phyloP scores from a whole-genome alignment of 2,888 invertebrate genomes.

The Amblyteles armatorius region DNA sequence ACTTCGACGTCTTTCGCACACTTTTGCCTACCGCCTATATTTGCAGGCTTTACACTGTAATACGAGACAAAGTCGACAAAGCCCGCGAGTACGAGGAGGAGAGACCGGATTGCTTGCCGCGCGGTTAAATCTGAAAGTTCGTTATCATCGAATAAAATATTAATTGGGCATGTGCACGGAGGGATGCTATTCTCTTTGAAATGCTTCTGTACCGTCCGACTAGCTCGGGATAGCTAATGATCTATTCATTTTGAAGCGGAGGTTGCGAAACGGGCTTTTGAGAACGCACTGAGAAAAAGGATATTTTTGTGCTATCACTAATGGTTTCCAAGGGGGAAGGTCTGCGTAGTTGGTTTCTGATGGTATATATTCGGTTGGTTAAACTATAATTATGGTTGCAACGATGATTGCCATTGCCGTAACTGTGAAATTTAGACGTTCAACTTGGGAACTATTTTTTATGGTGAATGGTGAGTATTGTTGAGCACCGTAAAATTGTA shows the following conservation, averaged over 20 bases:
- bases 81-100: background rate
- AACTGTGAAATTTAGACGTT: too few relatives aligned
- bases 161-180: background rate
- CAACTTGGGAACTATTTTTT: too few relatives aligned
- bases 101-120: conserved; percentile 11
- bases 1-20: conserved; percentile 51
- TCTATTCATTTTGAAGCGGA: background rate
- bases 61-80: conserved; percentile 34
- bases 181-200: conserved; percentile 4
- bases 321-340: too few relatives aligned
- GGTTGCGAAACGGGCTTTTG: too few relatives aligned
- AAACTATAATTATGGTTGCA: too few relatives aligned
- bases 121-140: conserved; percentile 46
- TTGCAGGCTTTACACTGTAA: conserved; percentile 21
- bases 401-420: too few relatives aligned
- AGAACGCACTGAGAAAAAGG: too few relatives aligned
- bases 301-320: too few relatives aligned
- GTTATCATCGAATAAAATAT: conserved; percentile 28
- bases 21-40: conserved; percentile 9
- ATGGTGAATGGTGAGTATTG: too few relatives aligned
- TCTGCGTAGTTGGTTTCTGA: too few relatives aligned
- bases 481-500: too few relatives aligned
- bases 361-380: too few relatives aligned
- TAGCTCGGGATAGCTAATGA: background rate
- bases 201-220: background rate